Conservation (phyloP, 2,113 vertebrate genomes). For the Callithrix jacchus region DNA sequence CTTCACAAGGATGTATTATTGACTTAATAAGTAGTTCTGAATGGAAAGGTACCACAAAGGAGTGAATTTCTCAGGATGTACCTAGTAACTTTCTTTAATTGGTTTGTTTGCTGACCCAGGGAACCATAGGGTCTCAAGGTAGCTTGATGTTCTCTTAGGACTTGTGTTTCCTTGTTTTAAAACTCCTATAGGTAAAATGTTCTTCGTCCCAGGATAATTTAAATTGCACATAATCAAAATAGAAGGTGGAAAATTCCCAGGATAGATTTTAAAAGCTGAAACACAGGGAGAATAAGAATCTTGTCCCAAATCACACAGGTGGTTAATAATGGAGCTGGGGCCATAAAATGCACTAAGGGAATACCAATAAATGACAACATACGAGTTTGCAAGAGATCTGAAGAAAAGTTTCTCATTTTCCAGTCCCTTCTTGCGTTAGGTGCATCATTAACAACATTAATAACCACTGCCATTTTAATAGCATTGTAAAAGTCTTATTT, state of each 20-base stretch:
- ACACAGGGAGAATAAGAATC: not conserved
- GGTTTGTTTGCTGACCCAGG: not conserved
- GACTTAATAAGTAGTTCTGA: not conserved
- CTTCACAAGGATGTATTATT: not conserved
- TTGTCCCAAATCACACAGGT: not conserved
- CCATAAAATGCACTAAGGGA: not conserved
- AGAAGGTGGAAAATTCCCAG: not conserved
- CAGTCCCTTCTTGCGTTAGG: not conserved
- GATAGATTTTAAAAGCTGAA: not conserved
- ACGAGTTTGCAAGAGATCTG: not conserved
- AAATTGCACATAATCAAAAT: not conserved
- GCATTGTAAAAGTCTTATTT: not conserved
- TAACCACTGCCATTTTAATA: not conserved
- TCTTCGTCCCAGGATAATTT: not conserved
- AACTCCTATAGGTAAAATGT: not conserved
- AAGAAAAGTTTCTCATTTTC: not conserved
- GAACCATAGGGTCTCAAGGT: not conserved
- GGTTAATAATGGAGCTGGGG: not conserved
- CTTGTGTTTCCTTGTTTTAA: not conserved
- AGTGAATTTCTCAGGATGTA: not conserved
- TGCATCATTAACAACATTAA: not conserved
- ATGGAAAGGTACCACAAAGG: not conserved
- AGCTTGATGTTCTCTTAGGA: not conserved
- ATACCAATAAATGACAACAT: not conserved
- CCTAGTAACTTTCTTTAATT: not conserved